Conservation (phyloP, 2,113 vertebrate species). For the Coptodon bakossiorum region DNA sequence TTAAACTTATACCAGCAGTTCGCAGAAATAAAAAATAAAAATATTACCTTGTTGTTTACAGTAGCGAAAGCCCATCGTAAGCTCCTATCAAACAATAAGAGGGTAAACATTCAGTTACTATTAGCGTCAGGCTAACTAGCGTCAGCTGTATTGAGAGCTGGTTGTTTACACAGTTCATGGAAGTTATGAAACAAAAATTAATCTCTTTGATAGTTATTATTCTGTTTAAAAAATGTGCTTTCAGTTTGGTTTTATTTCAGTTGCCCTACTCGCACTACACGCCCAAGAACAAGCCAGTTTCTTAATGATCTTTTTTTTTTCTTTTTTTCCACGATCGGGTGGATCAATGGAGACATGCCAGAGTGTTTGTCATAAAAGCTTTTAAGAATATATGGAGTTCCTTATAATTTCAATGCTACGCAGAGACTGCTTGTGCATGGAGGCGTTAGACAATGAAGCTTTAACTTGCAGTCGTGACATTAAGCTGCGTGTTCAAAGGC, state of each 20-base stretch:
- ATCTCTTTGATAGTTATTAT: background rate
- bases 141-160: background rate
- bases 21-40: background rate
- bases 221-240: background rate
- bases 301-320: background rate
- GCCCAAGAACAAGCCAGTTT: background rate
- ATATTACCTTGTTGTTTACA: background rate
- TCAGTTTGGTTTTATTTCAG: background rate
- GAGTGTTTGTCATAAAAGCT: background rate
- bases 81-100: background rate
- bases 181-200: background rate
- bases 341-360: background rate
- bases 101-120: conserved; percentile 10
- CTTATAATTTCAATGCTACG: background rate
- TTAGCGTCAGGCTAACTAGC: conserved; percentile 1
- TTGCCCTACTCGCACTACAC: background rate
- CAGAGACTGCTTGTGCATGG: background rate
- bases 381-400: background rate
- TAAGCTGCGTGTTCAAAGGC: background rate
- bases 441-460: background rate
- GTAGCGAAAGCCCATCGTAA: background rate
- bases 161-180: background rate
- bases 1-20: background rate
- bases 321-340: background rate
- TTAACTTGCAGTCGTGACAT: background rate